A percentile compares a stretch with the other conserved stretches of the same genome.
These are phyloP conservation scores for Tipula lateralis DNA, from an alignment of 2,888 invertebrate species.

Conservation along the genomic window DNA sequence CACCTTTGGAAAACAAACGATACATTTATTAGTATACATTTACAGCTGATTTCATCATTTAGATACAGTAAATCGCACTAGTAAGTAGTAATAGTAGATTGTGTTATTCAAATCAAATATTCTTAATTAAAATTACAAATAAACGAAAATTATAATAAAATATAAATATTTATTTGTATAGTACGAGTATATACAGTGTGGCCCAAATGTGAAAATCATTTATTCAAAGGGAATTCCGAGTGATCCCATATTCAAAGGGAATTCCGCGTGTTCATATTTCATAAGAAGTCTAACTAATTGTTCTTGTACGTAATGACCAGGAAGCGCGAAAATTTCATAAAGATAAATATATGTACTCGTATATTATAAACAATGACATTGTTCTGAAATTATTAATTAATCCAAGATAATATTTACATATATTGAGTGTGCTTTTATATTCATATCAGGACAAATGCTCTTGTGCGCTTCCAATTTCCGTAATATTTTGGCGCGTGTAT, in stretches of 20 bases:
- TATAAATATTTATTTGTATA: not conserved
- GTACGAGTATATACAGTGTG: not conserved
- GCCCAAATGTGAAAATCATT: not conserved
- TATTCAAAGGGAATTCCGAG: no score
- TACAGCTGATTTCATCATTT: not conserved
- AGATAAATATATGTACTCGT: not conserved
- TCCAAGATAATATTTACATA: not conserved
- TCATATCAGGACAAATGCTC: not conserved
- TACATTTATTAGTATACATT: not conserved
- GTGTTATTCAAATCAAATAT: not conserved
- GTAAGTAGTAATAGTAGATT: not conserved
- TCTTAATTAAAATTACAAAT: no score
- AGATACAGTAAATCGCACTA: not conserved
- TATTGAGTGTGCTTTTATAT: not conserved
- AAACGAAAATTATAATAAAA: not conserved
- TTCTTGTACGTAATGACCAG: not conserved
- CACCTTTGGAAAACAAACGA: slow-evolving; percentile 40
- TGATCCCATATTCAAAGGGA: no score
- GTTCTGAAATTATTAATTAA: not conserved
- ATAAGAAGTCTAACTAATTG: no score
- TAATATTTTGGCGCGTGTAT: not conserved
- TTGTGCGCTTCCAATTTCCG: not conserved
- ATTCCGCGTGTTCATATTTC: no score
- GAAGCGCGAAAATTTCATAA: not conserved
- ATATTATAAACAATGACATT: not conserved